phyloP scores from a whole-genome alignment of 2,113 vertebrate genomes.

The Gnathonemus echidnorhynchus region DNA sequence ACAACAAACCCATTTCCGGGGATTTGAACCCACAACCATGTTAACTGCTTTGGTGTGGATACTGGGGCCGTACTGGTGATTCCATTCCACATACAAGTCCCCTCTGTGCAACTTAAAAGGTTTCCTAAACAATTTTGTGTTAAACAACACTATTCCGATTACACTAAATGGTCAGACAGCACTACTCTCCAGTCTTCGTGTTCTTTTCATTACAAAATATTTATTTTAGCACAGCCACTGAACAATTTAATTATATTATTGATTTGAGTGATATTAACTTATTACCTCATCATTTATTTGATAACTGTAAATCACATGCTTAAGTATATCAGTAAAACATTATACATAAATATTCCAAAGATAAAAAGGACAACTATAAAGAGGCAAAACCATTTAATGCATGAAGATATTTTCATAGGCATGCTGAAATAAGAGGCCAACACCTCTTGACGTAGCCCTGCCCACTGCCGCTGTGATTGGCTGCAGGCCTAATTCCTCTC shows the following conservation, averaged over 20 bases:
- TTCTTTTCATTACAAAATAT: background rate
- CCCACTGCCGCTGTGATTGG: background rate
- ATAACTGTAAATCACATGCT: background rate
- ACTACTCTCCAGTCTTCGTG: background rate
- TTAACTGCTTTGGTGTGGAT: background rate
- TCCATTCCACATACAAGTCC: background rate
- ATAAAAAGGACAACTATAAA: background rate
- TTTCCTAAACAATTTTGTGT: background rate
- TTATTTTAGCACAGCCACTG: background rate
- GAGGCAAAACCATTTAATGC: background rate
- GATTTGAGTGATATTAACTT: background rate
- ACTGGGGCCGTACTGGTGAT: background rate
- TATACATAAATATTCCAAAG: background rate
- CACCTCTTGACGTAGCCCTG: background rate
- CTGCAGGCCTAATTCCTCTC: background rate
- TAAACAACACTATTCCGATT: background rate
- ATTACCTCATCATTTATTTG: background rate
- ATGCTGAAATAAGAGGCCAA: background rate
- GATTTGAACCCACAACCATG: background rate
- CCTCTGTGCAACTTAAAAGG: background rate
- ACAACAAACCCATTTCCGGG: constrained; percentile 26
- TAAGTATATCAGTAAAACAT: background rate
- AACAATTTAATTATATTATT: background rate
- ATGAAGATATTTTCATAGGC: background rate
- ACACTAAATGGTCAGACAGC: background rate